Base-by-base conservation (phyloP, 2,113 vertebrate species). In the Benitochromis conjunctus region DNA sequence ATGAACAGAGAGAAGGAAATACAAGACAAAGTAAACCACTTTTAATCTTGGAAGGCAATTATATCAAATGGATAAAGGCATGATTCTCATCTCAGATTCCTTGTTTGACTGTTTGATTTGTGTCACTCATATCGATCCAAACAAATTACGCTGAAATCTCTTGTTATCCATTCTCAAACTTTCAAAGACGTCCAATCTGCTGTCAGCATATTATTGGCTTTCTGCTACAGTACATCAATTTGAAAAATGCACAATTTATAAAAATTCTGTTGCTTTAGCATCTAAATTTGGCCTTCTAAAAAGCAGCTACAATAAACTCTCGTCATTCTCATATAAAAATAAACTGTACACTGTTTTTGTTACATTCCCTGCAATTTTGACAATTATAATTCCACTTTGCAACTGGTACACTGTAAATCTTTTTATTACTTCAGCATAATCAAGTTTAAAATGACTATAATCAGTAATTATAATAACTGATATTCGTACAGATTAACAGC, bases 211-310 rank as follows among this genome's bases (percentile, higher is more conserved):
- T 69, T 56, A 78, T 86, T 88, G 74, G 69, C 36, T 84, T 36
- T 58, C 41, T 77, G 38, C 58, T 54, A 56, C 62, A 85, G 36
- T 19, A n/a, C 13, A 79, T 64, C 60, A 81, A 55, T 86, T 86
- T 85, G 21, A 43, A 83, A 64, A 78, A 66, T 79, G 13, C 43
- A 34, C 60, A 43, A 79, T 43, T 86, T 57, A 82, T 24, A 80
- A 80, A 92, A 89, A 92, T 84, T 80, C 26, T 62, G 54, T 92
- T 89, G 82, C 31, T 57, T 80, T 82, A 13, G n/a, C 36, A 90
- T 89, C 79, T 85, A 81, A 56, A 88, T 90, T 83, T 88, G 84
- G 79, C 56, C 43, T 8, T 19, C 57, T 80, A 24, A 83, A 79
- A 66, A 51, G 41, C 6, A 83, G 24, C 21, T 29, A 10, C n/a